Evolutionary conservation across 2,888 invertebrate species (phyloP).

Genomic region (Netelia virgata): DNA sequence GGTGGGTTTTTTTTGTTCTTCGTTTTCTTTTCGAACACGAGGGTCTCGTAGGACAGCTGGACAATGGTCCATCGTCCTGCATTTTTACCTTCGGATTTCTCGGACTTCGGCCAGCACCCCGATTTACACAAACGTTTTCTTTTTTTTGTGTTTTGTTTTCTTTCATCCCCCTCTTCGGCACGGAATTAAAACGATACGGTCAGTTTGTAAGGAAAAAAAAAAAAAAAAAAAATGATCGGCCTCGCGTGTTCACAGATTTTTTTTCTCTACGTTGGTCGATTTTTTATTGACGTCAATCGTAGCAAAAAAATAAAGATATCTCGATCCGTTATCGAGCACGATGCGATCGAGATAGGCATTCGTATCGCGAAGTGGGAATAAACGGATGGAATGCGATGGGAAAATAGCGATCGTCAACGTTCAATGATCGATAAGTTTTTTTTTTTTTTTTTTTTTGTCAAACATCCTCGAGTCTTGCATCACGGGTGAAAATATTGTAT

Average conservation of each 20-base stretch:
- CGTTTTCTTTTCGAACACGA: constrained; percentile 67
- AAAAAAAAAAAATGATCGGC: constrained; percentile 30
- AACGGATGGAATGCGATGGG: constrained; percentile 34
- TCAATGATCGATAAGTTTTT: constrained; percentile 51
- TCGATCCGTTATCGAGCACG: constrained; percentile 18
- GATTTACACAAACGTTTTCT: constrained; percentile 50
- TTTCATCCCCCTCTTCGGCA: neutral
- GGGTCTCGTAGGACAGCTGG: constrained; percentile 80
- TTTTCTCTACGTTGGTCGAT: constrained; percentile 10
- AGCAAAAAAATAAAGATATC: constrained; percentile 20
- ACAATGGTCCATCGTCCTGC: constrained; percentile 73
- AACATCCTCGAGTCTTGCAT: neutral
- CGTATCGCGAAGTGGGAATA: neutral
- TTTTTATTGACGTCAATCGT: neutral
- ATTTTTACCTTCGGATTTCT: constrained; percentile 53
- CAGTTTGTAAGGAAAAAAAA: too few species aligned
- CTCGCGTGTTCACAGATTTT: neutral
- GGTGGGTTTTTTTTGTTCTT: neutral
- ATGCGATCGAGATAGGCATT: constrained; percentile 49
- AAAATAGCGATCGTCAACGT: constrained; percentile 34
- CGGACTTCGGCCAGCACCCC: constrained; percentile 47
- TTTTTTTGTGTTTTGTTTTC: constrained; percentile 20
- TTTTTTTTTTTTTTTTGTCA: neutral
- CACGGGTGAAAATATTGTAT: neutral
- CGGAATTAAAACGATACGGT: constrained; percentile 66